Evolutionary conservation across 2,888 invertebrate genomes (phyloP), one percentile per base, ranked within the genome.

Genomic region (Colletes collaris): DNA sequence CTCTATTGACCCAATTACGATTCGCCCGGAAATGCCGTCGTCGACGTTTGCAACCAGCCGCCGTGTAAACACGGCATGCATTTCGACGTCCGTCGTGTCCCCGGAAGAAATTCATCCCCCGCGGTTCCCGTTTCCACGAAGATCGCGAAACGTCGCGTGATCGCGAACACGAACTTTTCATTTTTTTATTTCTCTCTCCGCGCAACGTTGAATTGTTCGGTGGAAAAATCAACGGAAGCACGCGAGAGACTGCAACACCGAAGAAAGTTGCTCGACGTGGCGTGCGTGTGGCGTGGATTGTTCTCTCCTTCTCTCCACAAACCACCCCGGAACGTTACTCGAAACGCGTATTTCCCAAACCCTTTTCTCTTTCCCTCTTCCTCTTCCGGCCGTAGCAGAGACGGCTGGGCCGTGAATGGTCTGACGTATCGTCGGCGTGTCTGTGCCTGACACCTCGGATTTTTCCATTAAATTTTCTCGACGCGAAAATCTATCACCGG

Each of bases 391-490:
- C 71, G 76, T 62, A 70, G 63, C 82, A 73, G 80, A 87, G 87
- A 84, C 86, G 86, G 75, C 85, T 83, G 84, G 85, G 84, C 82
- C 85, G 89, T 88, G 90, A 91, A 92, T 91, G 90, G 90, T 84
- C 90, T 92, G 91, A 92, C 92, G 91, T 92, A 92, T 92, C 91
- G 90, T 87, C 86, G 88, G 85, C 90, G 90, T 90, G 92, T 90
- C 92, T 92, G 92, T 86, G 87, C 87, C 87, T 92, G 92, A 92
- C 92, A 92, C 89, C 89, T 88, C 87, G 91, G 92, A 92, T 92
- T 92, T 92, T 92, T 92, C 92, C 92, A 92, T 92, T 92, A 92
- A 92, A 91, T 91, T 91, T 91, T 88, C 90, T 84, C 90, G 90
- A 91, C 91, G 90, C 87, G 89, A 88, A 87, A 92, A 92, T 92